These are phyloP conservation scores for Drosophila aldrichi DNA, from an alignment of 2,888 invertebrate genomes.

Conservation along the genomic window DNA sequence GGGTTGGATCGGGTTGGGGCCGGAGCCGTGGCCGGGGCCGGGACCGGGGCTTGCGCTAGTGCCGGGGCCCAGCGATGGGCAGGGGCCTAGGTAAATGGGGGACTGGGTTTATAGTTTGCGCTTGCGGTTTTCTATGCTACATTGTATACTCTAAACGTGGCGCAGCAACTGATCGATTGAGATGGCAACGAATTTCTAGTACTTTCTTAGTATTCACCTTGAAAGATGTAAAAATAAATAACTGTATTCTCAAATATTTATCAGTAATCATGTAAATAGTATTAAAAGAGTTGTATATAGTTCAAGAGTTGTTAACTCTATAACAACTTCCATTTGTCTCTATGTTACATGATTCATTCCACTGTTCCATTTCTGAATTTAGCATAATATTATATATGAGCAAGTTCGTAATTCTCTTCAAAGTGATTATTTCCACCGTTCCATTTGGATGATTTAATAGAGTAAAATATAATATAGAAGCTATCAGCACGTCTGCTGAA, in stretches of 20 bases:
- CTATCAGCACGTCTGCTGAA: no score
- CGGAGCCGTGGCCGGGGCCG: constrained; percentile 6
- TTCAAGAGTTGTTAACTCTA: no score
- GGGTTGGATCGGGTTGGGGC: constrained; percentile 23
- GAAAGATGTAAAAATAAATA: background rate
- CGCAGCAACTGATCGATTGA: background rate
- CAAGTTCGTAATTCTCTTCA: no score
- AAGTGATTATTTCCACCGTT: background rate
- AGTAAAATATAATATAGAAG: no score
- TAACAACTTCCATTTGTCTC: no score
- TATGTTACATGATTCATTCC: no score
- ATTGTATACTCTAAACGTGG: constrained; percentile 17
- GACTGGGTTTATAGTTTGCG: constrained; percentile 32
- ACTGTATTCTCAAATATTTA: background rate
- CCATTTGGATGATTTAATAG: no score
- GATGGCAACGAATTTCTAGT: background rate
- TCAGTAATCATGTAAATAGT: background rate
- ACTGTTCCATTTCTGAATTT: background rate
- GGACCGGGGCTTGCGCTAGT: background rate
- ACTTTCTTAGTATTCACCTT: background rate
- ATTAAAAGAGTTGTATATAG: background rate
- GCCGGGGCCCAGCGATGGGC: background rate
- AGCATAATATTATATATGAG: background rate
- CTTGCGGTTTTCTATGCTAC: constrained; percentile 13
- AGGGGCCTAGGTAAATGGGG: constrained; percentile 18